A percentile compares a stretch with the other conserved stretches of the same genome.
Conservation (phyloP, 2,888 invertebrate genomes). For the Oxycera nigricornis region DNA sequence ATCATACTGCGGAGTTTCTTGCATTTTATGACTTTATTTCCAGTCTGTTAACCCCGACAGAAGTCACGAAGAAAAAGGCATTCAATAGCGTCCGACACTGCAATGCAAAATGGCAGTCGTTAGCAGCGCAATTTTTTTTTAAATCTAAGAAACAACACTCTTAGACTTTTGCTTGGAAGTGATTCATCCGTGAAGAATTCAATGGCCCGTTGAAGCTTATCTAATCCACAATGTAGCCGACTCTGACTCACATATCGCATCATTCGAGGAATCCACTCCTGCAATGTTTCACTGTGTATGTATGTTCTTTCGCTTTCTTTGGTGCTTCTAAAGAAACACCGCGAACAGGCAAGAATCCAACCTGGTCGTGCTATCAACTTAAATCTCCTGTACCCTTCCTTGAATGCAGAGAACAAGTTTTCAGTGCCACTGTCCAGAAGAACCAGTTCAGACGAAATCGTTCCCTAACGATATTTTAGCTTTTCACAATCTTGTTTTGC, state of each 20-base stretch:
- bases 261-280: not conserved
- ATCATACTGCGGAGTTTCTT: no score
- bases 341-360: not conserved
- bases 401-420: conserved; percentile 6
- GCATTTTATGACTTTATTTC: conserved; percentile 14
- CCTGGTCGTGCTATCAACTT: not conserved
- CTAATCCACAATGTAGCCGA: not conserved
- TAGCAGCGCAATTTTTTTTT: not conserved
- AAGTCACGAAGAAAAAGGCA: conserved; percentile 4
- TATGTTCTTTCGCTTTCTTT: not conserved
- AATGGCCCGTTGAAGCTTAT: not conserved
- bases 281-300: not conserved
- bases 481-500: not conserved
- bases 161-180: not conserved
- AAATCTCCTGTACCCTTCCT: not conserved
- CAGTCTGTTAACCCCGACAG: conserved; percentile 29
- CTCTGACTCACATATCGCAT: not conserved
- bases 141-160: conserved; percentile 22
- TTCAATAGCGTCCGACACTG: not conserved
- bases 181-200: conserved; percentile 17
- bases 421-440: not conserved
- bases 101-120: not conserved
- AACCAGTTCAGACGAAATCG: conserved; percentile 10
- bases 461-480: not conserved
- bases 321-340: not conserved